These are phyloP conservation scores for Stichopus horrens DNA, from an alignment of 53 echinoderm and acorn worm genomes.

Conservation along the genomic window DNA sequence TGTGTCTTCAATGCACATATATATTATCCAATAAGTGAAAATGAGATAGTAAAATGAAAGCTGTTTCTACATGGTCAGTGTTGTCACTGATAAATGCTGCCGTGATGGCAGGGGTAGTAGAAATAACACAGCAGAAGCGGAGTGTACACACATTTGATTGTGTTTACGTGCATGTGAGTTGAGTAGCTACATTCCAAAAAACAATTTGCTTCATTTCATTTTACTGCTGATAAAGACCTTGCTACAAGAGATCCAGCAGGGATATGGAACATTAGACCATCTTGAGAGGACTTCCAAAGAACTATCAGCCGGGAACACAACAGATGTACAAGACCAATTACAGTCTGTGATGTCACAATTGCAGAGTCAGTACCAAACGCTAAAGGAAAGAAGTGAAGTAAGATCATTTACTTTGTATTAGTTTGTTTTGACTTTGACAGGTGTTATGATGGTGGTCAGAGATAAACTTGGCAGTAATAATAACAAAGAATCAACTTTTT, in stretches of 20 bases:
- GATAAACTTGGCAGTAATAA: too few species aligned
- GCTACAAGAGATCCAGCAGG: constrained; percentile 17
- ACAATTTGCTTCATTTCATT: neutral
- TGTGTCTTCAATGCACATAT: too few species aligned
- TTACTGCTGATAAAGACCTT: neutral
- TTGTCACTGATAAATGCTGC: neutral
- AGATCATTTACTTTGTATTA: too few species aligned
- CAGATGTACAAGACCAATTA: constrained; percentile 33
- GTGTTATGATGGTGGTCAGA: too few species aligned
- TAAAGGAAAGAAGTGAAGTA: constrained; percentile 40
- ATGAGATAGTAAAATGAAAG: too few species aligned
- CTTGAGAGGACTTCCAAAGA: constrained; percentile 12
- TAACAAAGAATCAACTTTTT: too few species aligned
- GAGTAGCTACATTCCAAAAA: neutral
- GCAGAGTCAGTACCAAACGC: constrained; percentile 20
- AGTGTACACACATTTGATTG: too few species aligned
- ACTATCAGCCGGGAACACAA: constrained; percentile 15
- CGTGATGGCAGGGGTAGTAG: neutral
- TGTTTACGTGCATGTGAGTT: neutral
- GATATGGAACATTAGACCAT: constrained; percentile 14
- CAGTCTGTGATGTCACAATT: constrained; percentile 9
- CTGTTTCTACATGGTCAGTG: too few species aligned
- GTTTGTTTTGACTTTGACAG: too few species aligned
- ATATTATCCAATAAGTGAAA: too few species aligned
- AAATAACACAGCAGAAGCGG: too few species aligned